Base-by-base conservation (phyloP, 2,113 vertebrate species). In the Canis aureus region DNA sequence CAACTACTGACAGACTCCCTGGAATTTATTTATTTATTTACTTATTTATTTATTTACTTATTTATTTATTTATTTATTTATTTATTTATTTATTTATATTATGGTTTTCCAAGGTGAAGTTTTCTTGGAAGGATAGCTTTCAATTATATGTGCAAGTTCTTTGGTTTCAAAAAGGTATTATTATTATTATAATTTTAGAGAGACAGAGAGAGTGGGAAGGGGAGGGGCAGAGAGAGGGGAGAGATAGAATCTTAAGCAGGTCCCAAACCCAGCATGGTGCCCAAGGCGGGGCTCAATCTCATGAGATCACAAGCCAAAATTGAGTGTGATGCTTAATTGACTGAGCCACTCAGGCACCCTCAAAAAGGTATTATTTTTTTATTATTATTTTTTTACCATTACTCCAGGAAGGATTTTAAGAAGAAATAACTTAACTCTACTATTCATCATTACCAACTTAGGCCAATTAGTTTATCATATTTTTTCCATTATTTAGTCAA, bases 401-500 rank as follows among this genome's bases (percentile, higher is more conserved):
- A 76, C 49, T 87, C n/a, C 32, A 91, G 81, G 35, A 88, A 94
- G 17, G 1, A 11, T 93, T 96, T 97, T 86, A 78, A 93, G 32
- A 23, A 79, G 20, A 82, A 92, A 94, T 59, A 85, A n/a, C 11
- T 59, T 89, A 92, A 51, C 11, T 95, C 15, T 8, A 94, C 64
- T 82, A 78, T 67, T 17, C 32, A 86, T 55, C 20, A 43, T 93
- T 88, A 91, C 19, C 25, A 86, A 16, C 2, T 62, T 64, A 82
- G 11, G 11, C 4, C 16, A 92, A 19, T 83, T 69, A 88, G 10
- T n/a, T 93, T 60, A 23, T 71, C 25, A 69, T 59, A 76, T 79
- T 93, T 93, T 79, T 95, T 93, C 51, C 96, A 13, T 82, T 89
- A 19, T 73, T 89, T 83, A 91, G n/a, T 11, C 8, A 89, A 62